phyloP scores from a whole-genome alignment of 2,113 vertebrate genomes.

The Baryphthengus martii region DNA sequence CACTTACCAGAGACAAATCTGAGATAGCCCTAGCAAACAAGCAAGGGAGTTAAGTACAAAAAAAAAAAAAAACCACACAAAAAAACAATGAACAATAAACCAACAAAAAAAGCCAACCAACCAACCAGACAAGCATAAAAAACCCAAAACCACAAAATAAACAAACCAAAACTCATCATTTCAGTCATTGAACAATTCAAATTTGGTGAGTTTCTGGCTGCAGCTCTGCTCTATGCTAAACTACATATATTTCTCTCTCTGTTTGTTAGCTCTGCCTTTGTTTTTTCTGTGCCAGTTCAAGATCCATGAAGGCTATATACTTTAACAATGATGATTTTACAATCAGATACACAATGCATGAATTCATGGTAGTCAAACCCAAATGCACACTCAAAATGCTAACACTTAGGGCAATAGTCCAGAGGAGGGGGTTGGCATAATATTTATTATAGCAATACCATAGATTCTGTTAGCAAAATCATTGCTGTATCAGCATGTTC shows the following conservation, averaged over 20 bases:
- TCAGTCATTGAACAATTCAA: neutral
- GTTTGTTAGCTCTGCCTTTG: neutral
- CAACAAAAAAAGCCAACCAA: neutral
- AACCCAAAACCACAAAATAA: no score
- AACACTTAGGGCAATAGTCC: slow-evolving; percentile 30
- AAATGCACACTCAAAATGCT: slow-evolving; percentile 35
- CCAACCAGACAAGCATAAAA: neutral
- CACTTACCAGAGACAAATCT: neutral
- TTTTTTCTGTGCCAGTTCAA: neutral
- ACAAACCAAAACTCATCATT: neutral
- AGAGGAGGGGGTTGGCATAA: neutral
- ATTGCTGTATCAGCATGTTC: slow-evolving; percentile 23
- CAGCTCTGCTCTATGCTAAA: neutral
- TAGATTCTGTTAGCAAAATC: slow-evolving; percentile 38
- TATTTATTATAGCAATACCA: slow-evolving; percentile 62
- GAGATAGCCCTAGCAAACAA: neutral
- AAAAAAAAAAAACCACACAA: no score
- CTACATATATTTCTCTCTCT: neutral
- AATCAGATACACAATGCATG: neutral
- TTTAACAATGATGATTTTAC: slow-evolving; percentile 47
- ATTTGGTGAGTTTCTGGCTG: neutral
- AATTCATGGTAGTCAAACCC: slow-evolving; percentile 48
- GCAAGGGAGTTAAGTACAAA: neutral
- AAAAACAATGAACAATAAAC: no score
- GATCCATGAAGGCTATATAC: slow-evolving; percentile 33